Conservation (phyloP, 2,797 vertebrate genomes). For the Galago senegalensis region DNA sequence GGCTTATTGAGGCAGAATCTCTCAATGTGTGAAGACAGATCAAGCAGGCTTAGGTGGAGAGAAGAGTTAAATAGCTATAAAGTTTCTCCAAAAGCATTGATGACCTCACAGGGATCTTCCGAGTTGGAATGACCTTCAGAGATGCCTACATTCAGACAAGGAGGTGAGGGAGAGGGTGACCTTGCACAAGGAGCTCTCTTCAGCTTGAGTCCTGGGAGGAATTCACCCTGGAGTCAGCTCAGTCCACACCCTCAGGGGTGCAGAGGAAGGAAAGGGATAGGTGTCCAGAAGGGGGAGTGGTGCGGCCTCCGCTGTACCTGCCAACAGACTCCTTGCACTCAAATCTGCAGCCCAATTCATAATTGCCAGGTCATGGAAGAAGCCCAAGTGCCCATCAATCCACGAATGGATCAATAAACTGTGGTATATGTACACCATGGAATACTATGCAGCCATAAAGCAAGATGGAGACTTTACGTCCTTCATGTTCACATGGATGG, state of each 20-base stretch:
- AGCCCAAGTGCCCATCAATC: too few species aligned
- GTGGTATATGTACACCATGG: too few species aligned
- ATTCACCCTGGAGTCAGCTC: background rate
- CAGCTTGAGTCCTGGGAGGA: background rate
- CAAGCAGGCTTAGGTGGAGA: background rate
- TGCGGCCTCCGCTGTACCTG: background rate
- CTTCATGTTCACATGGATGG: too few species aligned
- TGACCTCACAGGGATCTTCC: background rate
- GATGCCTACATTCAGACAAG: background rate
- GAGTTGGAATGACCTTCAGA: background rate
- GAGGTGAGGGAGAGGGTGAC: background rate
- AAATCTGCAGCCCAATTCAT: background rate
- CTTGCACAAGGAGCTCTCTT: background rate
- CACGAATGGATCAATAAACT: too few species aligned
- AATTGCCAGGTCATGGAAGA: too few species aligned
- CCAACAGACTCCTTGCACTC: background rate
- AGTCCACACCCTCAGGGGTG: background rate
- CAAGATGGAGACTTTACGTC: too few species aligned
- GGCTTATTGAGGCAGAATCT: background rate
- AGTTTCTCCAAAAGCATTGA: background rate
- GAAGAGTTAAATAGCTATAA: background rate
- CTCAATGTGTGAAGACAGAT: background rate
- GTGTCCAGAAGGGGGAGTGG: background rate
- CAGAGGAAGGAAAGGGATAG: too few species aligned
- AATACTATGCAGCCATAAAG: too few species aligned